Conservation (phyloP, 1,140 invertebrate genomes). For the Drosophila subpulchrella region DNA sequence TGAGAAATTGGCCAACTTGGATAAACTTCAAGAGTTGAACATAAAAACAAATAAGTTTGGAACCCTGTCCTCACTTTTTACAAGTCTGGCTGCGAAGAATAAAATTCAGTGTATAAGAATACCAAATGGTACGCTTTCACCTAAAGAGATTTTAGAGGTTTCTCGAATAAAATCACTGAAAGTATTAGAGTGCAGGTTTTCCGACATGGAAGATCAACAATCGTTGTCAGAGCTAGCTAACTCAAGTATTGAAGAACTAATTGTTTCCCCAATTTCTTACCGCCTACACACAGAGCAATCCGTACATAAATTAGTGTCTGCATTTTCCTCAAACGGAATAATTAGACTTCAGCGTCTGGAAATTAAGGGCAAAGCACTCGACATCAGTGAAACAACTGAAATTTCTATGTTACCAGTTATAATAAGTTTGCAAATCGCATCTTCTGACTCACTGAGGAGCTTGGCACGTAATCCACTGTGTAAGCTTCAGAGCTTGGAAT, state of each 20-base stretch:
- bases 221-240: neutral
- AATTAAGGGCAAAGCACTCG: neutral
- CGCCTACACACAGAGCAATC: neutral
- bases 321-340: neutral
- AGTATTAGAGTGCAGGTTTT: neutral
- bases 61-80: neutral
- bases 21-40: neutral
- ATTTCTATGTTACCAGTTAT: neutral
- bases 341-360: neutral
- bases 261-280: neutral
- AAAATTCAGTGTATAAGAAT: neutral
- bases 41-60: neutral
- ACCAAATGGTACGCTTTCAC: neutral
- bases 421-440: neutral
- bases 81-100: neutral
- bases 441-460: neutral
- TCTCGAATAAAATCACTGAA: neutral
- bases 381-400: neutral
- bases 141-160: neutral
- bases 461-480: neutral
- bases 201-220: no score
- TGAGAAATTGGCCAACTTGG: no score
- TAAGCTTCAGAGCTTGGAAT: neutral
- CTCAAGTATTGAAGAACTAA: slow-evolving; percentile 4
- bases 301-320: neutral